These are phyloP conservation scores for Synergus gifuensis DNA, from an alignment of 2,888 invertebrate species.

Conservation along the genomic window DNA sequence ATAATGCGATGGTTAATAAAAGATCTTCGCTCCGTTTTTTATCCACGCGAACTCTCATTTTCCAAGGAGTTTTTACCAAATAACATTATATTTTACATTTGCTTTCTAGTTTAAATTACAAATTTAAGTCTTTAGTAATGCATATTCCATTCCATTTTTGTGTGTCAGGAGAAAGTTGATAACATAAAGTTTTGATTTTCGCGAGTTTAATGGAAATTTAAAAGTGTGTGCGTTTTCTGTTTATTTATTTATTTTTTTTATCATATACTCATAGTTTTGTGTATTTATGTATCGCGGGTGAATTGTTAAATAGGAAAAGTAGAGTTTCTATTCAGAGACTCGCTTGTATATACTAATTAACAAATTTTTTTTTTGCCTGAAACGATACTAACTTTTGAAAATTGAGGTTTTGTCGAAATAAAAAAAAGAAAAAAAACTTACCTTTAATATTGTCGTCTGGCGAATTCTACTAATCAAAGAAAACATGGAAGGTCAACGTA, in stretches of 20 bases:
- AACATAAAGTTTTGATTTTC: not conserved
- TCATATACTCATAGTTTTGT: conserved; percentile 54
- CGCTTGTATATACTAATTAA: conserved; percentile 36
- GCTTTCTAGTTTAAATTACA: conserved; percentile 7
- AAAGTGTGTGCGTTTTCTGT: conserved; percentile 20
- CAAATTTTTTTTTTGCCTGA: not conserved
- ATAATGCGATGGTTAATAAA: not conserved
- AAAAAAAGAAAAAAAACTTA: not conserved
- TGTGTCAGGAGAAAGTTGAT: not conserved
- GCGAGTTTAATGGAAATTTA: conserved; percentile 1
- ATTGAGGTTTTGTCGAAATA: not conserved
- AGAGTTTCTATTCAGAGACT: conserved; percentile 18
- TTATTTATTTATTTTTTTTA: conserved; percentile 43
- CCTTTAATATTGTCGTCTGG: not conserved
- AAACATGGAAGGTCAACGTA: not conserved
- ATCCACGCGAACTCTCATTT: not conserved
- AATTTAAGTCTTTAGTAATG: not conserved
- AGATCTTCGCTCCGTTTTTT: not conserved
- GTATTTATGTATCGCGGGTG: conserved; percentile 58
- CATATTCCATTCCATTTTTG: conserved; percentile 15
- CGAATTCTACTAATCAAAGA: not conserved
- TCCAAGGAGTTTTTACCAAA: conserved; percentile 28
- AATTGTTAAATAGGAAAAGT: conserved; percentile 49
- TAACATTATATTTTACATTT: conserved; percentile 29
- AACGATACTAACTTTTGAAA: not conserved